These are phyloP conservation scores for Euthynnus affinis DNA, from an alignment of 2,797 vertebrate species.

Conservation along the genomic window DNA sequence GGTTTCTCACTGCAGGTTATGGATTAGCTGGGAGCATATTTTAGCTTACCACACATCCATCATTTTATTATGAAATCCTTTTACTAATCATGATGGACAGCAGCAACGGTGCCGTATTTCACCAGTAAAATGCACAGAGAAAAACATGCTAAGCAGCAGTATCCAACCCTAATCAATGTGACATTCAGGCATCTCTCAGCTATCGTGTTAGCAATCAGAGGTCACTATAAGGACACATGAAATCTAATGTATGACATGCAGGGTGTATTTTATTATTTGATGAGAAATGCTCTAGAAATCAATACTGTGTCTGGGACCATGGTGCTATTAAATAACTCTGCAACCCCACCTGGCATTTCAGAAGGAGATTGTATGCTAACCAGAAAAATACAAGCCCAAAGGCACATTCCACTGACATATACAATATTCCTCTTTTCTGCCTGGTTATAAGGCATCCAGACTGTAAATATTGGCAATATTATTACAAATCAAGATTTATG, in stretches of 20 bases:
- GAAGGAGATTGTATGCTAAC: slow-evolving; percentile 32
- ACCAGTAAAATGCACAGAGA: slow-evolving; percentile 18
- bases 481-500: slow-evolving; percentile 62
- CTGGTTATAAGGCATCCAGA: slow-evolving; percentile 25
- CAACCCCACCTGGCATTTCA: slow-evolving; percentile 41
- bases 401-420: slow-evolving; percentile 33
- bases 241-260: slow-evolving; percentile 63
- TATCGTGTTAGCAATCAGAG: slow-evolving; percentile 62
- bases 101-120: slow-evolving; percentile 49
- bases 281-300: slow-evolving; percentile 72
- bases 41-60: slow-evolving; percentile 36
- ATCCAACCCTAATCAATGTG: slow-evolving; percentile 63
- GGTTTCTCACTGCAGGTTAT: slow-evolving; percentile 45
- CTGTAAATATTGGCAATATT: slow-evolving; percentile 27
- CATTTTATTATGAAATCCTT: slow-evolving; percentile 34
- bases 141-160: slow-evolving; percentile 46
- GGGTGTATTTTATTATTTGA: slow-evolving; percentile 72
- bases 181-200: slow-evolving; percentile 51
- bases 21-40: slow-evolving; percentile 43
- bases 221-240: slow-evolving; percentile 66
- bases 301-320: slow-evolving; percentile 58
- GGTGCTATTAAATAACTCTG: slow-evolving; percentile 41
- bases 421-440: slow-evolving; percentile 53
- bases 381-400: slow-evolving; percentile 39
- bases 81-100: slow-evolving; percentile 57